Evolutionary conservation across 92 coral and sea anemone genomes (phyloP).

Genomic region (Isaurus tuberculatus): DNA sequence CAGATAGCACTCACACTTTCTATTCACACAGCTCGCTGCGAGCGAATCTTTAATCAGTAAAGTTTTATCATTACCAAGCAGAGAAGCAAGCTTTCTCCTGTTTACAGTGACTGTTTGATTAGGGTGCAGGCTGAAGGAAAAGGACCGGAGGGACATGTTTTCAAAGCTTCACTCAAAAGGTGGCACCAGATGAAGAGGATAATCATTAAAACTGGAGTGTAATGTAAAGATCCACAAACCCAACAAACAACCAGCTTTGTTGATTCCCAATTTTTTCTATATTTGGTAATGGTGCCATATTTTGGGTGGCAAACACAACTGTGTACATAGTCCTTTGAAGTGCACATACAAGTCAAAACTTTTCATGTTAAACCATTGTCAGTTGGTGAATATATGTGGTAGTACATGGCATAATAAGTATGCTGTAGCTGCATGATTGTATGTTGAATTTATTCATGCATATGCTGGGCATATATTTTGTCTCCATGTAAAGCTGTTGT

Average conservation of each 20-base stretch:
- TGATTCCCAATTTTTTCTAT: not conserved
- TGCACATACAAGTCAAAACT: not conserved
- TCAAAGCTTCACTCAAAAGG: not conserved
- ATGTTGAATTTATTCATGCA: not conserved
- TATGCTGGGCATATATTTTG: not conserved
- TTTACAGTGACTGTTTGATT: not conserved
- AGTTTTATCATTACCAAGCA: not conserved
- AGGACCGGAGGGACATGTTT: not conserved
- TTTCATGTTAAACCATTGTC: not conserved
- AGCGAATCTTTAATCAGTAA: not conserved
- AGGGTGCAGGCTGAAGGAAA: conserved; percentile 6
- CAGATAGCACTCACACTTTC: not conserved
- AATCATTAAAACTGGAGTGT: too few species aligned
- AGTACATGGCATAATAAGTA: not conserved
- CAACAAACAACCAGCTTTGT: not conserved
- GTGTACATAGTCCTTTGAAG: not conserved
- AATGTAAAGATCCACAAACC: too few species aligned
- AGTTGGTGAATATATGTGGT: not conserved
- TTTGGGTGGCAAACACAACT: not conserved
- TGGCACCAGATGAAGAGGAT: too few species aligned
- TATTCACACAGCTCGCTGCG: not conserved
- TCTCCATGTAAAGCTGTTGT: too few species aligned
- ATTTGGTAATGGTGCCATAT: not conserved
- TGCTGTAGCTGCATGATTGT: not conserved
- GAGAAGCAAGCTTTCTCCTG: not conserved